Conservation (phyloP, 1,140 invertebrate genomes). For the Heliconius eleuchia region DNA sequence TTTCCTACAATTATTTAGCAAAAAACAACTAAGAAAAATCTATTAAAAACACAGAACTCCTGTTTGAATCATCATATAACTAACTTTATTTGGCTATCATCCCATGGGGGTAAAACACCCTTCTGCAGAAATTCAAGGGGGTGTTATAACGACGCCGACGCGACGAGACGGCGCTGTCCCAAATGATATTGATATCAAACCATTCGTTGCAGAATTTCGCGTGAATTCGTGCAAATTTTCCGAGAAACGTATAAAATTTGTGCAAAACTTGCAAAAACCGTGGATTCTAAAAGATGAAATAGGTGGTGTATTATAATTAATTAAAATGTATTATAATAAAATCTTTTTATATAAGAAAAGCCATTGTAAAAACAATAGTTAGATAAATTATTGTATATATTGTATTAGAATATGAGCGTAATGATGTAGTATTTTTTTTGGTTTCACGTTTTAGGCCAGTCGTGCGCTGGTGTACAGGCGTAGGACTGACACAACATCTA, state of each 20-base stretch:
- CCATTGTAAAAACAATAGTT: too few species aligned
- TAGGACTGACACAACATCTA: too few species aligned
- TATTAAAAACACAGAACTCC: background rate
- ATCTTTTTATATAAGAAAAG: too few species aligned
- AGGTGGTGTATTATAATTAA: too few species aligned
- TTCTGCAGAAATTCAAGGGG: background rate
- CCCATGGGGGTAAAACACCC: constrained; percentile 12
- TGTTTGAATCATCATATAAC: background rate
- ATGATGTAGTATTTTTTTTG: too few species aligned
- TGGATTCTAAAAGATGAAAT: too few species aligned
- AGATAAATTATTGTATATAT: too few species aligned
- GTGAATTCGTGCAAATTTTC: background rate
- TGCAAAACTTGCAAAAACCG: too few species aligned
- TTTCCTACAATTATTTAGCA: background rate
- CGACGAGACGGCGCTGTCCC: constrained; percentile 35
- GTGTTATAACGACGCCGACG: constrained; percentile 33
- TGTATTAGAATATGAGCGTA: too few species aligned
- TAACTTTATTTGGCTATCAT: constrained; percentile 17
- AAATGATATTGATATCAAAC: background rate
- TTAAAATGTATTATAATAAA: too few species aligned
- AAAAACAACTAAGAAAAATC: background rate
- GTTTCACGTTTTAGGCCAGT: too few species aligned
- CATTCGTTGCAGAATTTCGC: background rate
- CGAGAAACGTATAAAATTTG: background rate
- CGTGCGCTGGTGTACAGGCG: too few species aligned